Percentiles rank a stretch among this genome's conserved stretches.
phyloP scores from a whole-genome alignment of 2,113 vertebrate genomes.

The Thamnaconus septentrionalis region DNA sequence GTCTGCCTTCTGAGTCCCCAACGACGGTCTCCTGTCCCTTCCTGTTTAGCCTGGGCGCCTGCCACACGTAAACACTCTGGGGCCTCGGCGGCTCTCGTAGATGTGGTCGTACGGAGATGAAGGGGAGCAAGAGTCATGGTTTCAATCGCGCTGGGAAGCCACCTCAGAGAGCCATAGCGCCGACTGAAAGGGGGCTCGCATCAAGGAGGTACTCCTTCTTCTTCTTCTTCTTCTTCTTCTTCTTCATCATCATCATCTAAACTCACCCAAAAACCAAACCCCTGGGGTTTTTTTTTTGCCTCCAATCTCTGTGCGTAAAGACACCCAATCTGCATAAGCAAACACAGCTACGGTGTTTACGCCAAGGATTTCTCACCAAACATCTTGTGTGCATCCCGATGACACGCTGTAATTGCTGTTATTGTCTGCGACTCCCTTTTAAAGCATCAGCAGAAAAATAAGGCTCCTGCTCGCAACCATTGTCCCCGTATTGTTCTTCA shows the following conservation, averaged over 20 bases:
- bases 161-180: conserved; percentile 27
- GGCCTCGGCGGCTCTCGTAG: conserved; percentile 58
- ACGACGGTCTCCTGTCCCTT: conserved; percentile 86
- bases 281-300: conserved; percentile 2
- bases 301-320: not conserved
- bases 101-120: conserved; percentile 33
- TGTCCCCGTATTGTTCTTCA: too few species aligned
- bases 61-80: conserved; percentile 88
- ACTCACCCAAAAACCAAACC: conserved; percentile 18
- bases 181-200: conserved; percentile 21
- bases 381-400: too few species aligned
- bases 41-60: conserved; percentile 97
- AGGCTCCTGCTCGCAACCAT: too few species aligned
- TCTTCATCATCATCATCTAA: conserved; percentile 5
- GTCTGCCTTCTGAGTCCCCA: conserved; percentile 47
- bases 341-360: too few species aligned
- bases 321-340: too few species aligned
- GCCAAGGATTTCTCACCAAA: too few species aligned
- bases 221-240: too few species aligned
- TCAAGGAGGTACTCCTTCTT: not conserved
- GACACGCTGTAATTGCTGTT: too few species aligned
- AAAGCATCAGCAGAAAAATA: too few species aligned
- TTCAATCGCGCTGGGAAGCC: conserved; percentile 60
- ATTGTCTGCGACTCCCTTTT: too few species aligned
- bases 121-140: conserved; percentile 57